These are phyloP conservation scores for Hanleya hanleyi DNA, from an alignment of 2,888 invertebrate species.

Conservation along the genomic window DNA sequence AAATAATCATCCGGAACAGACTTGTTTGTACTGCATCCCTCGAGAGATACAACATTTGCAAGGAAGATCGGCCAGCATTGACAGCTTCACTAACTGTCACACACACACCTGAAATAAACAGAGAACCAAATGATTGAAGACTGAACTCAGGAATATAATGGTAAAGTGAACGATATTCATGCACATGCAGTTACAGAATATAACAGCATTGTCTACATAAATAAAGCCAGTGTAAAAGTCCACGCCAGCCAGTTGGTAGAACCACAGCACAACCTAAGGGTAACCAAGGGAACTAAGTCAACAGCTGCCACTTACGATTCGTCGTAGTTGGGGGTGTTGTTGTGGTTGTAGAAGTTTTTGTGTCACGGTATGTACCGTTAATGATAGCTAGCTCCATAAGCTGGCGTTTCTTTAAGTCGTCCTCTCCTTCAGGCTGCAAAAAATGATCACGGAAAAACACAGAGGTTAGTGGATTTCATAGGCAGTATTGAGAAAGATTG, in stretches of 20 bases:
- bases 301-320: conserved; percentile 59
- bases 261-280: conserved; percentile 14
- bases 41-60: no score
- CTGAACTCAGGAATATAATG: no score
- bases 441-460: not conserved
- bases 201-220: not conserved
- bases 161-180: no score
- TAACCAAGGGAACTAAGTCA: conserved; percentile 6
- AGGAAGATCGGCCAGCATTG: no score
- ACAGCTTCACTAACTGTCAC: no score
- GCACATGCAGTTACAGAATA: no score
- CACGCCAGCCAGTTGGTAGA: not conserved
- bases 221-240: not conserved
- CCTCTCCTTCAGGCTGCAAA: conserved; percentile 98
- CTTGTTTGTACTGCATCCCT: no score
- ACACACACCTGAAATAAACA: no score
- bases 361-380: conserved; percentile 92
- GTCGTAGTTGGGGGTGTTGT: conserved; percentile 50
- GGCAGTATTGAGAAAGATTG: not conserved
- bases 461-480: conserved; percentile 1
- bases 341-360: conserved; percentile 55
- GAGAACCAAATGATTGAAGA: no score
- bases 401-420: conserved; percentile 99
- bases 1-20: no score
- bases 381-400: conserved; percentile 99